phyloP scores from a whole-genome alignment of 2,888 invertebrate species.

The Anoplius nigerrimus region DNA sequence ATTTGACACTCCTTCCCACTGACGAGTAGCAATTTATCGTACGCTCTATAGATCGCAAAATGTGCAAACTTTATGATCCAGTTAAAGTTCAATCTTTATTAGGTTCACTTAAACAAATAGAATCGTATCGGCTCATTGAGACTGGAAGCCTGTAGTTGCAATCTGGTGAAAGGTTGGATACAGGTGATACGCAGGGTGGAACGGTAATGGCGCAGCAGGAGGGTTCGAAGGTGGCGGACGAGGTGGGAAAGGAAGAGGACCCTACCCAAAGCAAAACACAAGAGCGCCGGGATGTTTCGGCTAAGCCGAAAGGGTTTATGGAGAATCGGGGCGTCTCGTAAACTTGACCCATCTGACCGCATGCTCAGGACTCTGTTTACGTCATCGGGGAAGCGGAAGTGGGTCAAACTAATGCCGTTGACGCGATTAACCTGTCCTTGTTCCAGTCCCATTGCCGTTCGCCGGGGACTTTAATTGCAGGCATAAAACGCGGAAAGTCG shows the following conservation, averaged over 20 bases:
- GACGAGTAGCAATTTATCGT: too few relatives aligned
- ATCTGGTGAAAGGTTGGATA: constrained; percentile 53
- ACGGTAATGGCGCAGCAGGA: constrained; percentile 60
- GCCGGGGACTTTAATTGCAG: background rate
- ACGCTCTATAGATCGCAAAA: too few relatives aligned
- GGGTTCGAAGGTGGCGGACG: constrained; percentile 53
- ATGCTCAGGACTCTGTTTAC: constrained; percentile 51
- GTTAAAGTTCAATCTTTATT: too few relatives aligned
- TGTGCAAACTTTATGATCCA: too few relatives aligned
- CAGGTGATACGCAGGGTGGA: constrained; percentile 48
- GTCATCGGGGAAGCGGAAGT: constrained; percentile 50
- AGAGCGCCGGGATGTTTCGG: constrained; percentile 63
- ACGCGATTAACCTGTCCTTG: background rate
- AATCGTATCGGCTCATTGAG: too few relatives aligned
- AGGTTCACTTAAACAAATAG: too few relatives aligned
- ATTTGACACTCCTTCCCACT: too few relatives aligned
- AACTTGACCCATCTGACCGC: constrained; percentile 70
- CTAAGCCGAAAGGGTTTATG: constrained; percentile 71
- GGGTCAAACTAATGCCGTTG: constrained; percentile 59
- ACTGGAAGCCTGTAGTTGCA: too few relatives aligned
- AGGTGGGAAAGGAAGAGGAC: constrained; percentile 47
- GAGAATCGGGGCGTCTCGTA: constrained; percentile 66
- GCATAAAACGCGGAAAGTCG: constrained; percentile 24
- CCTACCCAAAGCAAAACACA: constrained; percentile 60
- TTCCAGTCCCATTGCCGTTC: constrained; percentile 5